phyloP scores from a whole-genome alignment of 2,888 invertebrate species.

The Xestia xanthographa region DNA sequence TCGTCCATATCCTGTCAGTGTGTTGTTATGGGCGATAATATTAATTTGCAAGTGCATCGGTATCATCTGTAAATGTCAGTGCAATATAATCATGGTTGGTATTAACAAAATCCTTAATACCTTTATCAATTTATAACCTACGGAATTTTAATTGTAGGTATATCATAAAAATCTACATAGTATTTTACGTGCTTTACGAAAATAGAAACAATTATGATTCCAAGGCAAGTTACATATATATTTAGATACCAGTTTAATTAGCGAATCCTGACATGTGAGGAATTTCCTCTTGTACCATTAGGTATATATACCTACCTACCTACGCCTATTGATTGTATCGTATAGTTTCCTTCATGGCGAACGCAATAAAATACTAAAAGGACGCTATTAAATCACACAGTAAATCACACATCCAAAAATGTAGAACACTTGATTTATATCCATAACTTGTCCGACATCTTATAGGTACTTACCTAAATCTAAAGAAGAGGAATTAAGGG shows the following conservation, averaged over 20 bases:
- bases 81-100: constrained; percentile 16
- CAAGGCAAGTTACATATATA: constrained; percentile 15
- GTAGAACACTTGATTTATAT: neutral
- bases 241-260: constrained; percentile 21
- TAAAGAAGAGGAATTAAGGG: neutral
- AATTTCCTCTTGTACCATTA: neutral
- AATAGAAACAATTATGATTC: constrained; percentile 1
- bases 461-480: neutral
- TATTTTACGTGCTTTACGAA: neutral
- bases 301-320: neutral
- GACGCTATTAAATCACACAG: neutral
- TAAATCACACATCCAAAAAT: neutral
- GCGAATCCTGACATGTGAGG: neutral
- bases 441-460: neutral
- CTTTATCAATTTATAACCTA: neutral
- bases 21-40: constrained; percentile 39
- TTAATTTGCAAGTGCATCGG: constrained; percentile 9
- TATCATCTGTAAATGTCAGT: constrained; percentile 18
- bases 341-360: neutral
- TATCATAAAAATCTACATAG: constrained; percentile 6
- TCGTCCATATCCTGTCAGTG: constrained; percentile 21
- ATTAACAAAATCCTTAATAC: constrained; percentile 8
- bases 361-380: neutral
- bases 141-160: neutral
- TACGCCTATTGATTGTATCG: neutral